Conservation (phyloP, 1,140 invertebrate species). For the Papilio dardanus region DNA sequence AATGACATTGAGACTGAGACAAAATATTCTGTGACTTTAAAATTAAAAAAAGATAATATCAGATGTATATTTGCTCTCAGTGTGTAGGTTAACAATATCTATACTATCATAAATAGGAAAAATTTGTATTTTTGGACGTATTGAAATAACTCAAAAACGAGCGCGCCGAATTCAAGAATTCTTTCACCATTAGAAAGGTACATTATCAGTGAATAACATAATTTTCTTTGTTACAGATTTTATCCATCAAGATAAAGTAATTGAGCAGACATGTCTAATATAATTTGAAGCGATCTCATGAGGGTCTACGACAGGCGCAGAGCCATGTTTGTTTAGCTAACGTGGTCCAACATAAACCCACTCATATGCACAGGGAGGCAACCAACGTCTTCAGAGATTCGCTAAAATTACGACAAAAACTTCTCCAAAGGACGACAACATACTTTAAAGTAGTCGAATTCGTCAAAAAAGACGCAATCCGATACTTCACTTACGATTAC, state of each 20-base stretch:
- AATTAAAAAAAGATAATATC: not conserved
- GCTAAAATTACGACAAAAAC: slow-evolving; percentile 72
- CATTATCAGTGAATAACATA: too few species aligned
- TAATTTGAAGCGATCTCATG: slow-evolving; percentile 5
- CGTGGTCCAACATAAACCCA: slow-evolving; percentile 47
- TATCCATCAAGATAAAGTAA: not conserved
- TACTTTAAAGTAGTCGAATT: slow-evolving; percentile 78
- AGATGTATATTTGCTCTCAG: not conserved
- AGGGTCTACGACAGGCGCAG: not conserved
- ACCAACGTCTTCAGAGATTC: slow-evolving; percentile 74
- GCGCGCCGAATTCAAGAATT: too few species aligned
- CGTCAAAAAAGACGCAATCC: slow-evolving; percentile 79
- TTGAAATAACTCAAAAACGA: too few species aligned
- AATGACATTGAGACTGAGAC: not conserved
- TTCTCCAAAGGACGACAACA: slow-evolving; percentile 67
- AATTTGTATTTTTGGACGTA: too few species aligned
- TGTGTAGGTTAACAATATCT: not conserved
- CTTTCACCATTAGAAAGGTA: too few species aligned
- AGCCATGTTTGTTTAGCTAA: slow-evolving; percentile 54
- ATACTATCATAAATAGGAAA: not conserved
- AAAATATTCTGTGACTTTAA: not conserved
- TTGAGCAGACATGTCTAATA: not conserved
- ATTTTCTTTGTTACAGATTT: slow-evolving; percentile 7
- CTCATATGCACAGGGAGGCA: slow-evolving; percentile 75
- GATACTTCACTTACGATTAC: slow-evolving; percentile 74